Evolutionary conservation across 2,888 invertebrate genomes (phyloP).

Genomic region (Galerucella pusilla): DNA sequence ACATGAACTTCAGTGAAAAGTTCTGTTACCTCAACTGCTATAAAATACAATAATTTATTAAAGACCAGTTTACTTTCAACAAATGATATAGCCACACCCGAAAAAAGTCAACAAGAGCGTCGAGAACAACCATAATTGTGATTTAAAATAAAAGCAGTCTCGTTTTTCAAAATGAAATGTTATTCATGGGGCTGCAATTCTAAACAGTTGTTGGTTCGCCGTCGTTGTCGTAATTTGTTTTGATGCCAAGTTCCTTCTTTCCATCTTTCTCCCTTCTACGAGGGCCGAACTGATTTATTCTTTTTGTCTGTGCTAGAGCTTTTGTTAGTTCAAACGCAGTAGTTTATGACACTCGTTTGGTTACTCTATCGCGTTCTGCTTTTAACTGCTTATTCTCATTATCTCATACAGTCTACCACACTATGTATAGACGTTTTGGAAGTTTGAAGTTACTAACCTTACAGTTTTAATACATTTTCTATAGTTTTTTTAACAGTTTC

Average conservation of each 20-base stretch:
- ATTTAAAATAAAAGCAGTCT: constrained; percentile 34
- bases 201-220: constrained; percentile 37
- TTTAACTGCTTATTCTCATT: constrained; percentile 6
- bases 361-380: constrained; percentile 17
- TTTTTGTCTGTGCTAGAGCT: constrained; percentile 22
- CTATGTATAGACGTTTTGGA: neutral
- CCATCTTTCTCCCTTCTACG: constrained; percentile 34
- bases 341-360: constrained; percentile 13
- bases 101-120: constrained; percentile 30
- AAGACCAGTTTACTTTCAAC: constrained; percentile 24
- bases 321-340: constrained; percentile 7
- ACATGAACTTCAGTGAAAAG: neutral
- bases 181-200: constrained; percentile 37
- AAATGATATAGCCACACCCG: constrained; percentile 22
- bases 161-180: constrained; percentile 38
- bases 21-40: constrained; percentile 4
- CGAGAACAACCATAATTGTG: constrained; percentile 30
- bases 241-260: constrained; percentile 39
- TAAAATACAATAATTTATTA: constrained; percentile 25
- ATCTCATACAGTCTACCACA: neutral
- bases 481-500: neutral
- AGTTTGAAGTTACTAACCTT: neutral
- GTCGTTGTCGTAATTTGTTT: constrained; percentile 40
- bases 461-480: neutral
- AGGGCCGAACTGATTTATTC: constrained; percentile 35